Conservation (phyloP, 2,888 invertebrate species). For the Drosophila affinis region DNA sequence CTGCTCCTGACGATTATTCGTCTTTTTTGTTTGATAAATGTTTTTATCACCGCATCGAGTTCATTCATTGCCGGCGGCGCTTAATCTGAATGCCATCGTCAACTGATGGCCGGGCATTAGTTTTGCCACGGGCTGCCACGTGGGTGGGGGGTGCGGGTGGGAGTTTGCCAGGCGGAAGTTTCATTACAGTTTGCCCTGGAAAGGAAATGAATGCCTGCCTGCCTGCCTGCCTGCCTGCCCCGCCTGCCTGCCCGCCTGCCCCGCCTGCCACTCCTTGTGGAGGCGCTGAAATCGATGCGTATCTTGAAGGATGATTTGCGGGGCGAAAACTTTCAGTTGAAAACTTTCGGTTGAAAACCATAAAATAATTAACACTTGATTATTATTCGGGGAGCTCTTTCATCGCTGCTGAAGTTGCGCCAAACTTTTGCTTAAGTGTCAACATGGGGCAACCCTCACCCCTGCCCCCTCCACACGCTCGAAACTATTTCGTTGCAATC, state of each 20-base stretch:
- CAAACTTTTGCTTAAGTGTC: constrained; percentile 58
- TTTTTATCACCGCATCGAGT: constrained; percentile 84
- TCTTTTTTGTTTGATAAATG: constrained; percentile 82
- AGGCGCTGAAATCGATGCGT: constrained; percentile 74
- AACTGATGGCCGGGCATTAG: constrained; percentile 83
- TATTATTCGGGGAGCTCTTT: constrained; percentile 81
- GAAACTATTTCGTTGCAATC: constrained; percentile 56
- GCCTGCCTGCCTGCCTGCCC: too few relatives aligned
- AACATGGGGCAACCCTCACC: constrained; percentile 50
- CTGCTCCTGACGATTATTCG: constrained; percentile 79
- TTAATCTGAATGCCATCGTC: constrained; percentile 84
- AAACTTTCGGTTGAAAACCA: constrained; percentile 81
- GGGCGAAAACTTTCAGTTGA: constrained; percentile 49
- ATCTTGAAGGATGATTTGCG: constrained; percentile 79
- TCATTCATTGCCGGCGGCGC: constrained; percentile 83
- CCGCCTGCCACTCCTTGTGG: neutral
- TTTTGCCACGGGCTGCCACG: constrained; percentile 71
- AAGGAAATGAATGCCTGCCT: constrained; percentile 65
- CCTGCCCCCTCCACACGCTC: constrained; percentile 13
- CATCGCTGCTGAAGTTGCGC: constrained; percentile 17
- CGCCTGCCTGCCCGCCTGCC: constrained; percentile 28
- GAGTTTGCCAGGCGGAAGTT: constrained; percentile 71
- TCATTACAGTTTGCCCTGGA: constrained; percentile 76
- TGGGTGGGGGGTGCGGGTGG: neutral
- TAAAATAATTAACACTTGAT: constrained; percentile 84